These are phyloP conservation scores for Drosophila nr. perissopoda DNA, from an alignment of 2,888 invertebrate genomes.

Conservation along the genomic window DNA sequence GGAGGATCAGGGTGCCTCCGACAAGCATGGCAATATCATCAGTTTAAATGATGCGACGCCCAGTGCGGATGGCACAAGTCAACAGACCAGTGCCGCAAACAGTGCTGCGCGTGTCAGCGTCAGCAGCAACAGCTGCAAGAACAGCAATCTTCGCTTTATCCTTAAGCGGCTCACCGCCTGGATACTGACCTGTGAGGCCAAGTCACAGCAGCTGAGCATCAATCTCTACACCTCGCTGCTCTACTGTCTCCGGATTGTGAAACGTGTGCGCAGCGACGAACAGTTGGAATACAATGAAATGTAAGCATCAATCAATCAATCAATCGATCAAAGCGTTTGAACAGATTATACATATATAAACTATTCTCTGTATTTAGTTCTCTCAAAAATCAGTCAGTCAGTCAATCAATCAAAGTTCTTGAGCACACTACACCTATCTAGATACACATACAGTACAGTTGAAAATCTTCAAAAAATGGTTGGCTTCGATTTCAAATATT, in stretches of 20 bases:
- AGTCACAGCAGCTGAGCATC: constrained; percentile 93
- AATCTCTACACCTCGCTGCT: constrained; percentile 94
- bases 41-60: constrained; percentile 19
- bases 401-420: not conserved
- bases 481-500: too few relatives aligned
- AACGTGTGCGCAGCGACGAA: constrained; percentile 66
- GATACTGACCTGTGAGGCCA: constrained; percentile 92
- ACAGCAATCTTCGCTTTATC: constrained; percentile 86
- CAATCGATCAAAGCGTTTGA: not conserved
- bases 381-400: not conserved
- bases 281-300: constrained; percentile 62
- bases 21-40: constrained; percentile 40
- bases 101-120: not conserved
- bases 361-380: not conserved
- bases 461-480: too few relatives aligned
- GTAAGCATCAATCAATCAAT: constrained; percentile 41
- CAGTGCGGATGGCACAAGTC: not conserved
- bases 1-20: constrained; percentile 54
- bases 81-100: not conserved
- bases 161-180: constrained; percentile 92
- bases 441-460: not conserved
- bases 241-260: constrained; percentile 92
- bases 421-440: not conserved
- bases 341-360: not conserved
- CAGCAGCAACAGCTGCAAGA: constrained; percentile 27